Conservation (phyloP, 1,140 invertebrate genomes). For the Eciton burchellii region DNA sequence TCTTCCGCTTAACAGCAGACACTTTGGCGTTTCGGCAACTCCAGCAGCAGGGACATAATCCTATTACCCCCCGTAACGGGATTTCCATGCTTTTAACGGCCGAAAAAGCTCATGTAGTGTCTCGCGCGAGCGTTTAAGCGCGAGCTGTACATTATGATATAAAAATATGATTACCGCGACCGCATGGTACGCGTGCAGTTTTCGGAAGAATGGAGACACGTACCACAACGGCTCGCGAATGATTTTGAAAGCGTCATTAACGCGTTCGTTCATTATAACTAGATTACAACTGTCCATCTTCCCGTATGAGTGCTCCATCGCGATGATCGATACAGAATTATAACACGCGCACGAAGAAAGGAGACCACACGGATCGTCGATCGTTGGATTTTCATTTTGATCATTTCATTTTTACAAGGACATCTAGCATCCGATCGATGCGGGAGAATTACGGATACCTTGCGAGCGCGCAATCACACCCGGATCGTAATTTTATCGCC, state of each 20-base stretch:
- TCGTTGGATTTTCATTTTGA: slow-evolving; percentile 31
- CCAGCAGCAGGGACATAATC: slow-evolving; percentile 22
- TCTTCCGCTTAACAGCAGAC: background rate
- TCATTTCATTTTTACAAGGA: too few relatives aligned
- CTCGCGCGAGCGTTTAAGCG: slow-evolving; percentile 40
- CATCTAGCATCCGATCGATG: too few relatives aligned
- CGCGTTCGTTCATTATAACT: slow-evolving; percentile 40
- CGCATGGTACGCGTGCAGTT: background rate
- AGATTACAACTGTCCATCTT: slow-evolving; percentile 44
- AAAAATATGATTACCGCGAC: slow-evolving; percentile 56
- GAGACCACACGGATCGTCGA: background rate
- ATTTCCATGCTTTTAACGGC: slow-evolving; percentile 52
- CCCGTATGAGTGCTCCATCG: background rate
- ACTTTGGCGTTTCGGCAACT: slow-evolving; percentile 36
- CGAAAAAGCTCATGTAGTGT: slow-evolving; percentile 41
- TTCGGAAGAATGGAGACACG: slow-evolving; percentile 39
- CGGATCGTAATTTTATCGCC: background rate
- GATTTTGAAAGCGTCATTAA: slow-evolving; percentile 61
- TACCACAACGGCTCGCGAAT: slow-evolving; percentile 25
- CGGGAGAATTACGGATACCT: background rate
- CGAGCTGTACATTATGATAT: slow-evolving; percentile 42
- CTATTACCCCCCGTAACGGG: slow-evolving; percentile 34
- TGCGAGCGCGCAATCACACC: background rate
- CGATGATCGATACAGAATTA: slow-evolving; percentile 29
- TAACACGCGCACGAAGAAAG: slow-evolving; percentile 41